Conservation (phyloP, 2,113 vertebrate species). For the Xiphophorus maculatus region DNA sequence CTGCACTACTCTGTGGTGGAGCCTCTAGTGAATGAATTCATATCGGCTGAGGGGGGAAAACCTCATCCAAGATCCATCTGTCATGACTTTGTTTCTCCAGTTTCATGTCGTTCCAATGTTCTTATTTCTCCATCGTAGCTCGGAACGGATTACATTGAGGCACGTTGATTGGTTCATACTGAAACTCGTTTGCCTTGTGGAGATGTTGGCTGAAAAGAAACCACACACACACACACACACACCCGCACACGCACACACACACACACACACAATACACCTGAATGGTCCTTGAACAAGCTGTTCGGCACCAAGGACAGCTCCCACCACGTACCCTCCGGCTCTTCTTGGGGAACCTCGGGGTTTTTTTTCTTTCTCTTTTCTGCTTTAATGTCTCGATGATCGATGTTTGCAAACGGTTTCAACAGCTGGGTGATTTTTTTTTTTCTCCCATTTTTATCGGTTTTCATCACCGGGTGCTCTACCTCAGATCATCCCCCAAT, state of each 20-base stretch:
- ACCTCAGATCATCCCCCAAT: background rate
- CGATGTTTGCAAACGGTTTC: background rate
- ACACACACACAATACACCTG: no score
- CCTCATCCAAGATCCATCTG: background rate
- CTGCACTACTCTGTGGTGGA: no score
- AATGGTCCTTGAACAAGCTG: background rate
- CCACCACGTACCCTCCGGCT: background rate
- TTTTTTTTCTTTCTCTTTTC: background rate
- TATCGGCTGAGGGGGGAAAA: no score
- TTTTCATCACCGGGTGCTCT: background rate
- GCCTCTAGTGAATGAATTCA: background rate
- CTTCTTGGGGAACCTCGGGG: no score
- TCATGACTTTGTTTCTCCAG: background rate
- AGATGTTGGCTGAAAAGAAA: background rate
- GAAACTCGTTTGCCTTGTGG: background rate
- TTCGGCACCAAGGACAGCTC: slow-evolving; percentile 27
- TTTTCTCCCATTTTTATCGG: background rate
- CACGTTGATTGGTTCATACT: background rate
- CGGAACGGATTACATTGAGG: background rate
- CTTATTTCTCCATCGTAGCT: background rate
- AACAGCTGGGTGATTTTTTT: background rate
- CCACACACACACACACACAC: no score
- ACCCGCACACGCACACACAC: no score
- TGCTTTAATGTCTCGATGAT: background rate
- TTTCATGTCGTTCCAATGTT: background rate